These are phyloP conservation scores for Mungos mungo DNA, from an alignment of 2,113 vertebrate genomes.

Conservation along the genomic window DNA sequence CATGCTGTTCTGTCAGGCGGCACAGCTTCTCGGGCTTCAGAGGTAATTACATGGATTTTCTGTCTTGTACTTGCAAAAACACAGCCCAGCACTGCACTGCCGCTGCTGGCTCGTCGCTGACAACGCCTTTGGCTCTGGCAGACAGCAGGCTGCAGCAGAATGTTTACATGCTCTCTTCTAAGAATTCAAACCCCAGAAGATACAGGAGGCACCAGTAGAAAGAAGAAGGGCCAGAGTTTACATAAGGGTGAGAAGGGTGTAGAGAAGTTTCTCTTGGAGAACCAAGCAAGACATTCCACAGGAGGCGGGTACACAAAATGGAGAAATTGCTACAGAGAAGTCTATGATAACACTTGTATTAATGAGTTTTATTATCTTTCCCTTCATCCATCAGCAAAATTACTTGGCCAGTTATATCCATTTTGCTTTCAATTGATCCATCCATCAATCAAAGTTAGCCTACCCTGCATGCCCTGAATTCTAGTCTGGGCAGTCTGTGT, in stretches of 20 bases:
- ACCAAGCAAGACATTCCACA: neutral
- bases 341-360: neutral
- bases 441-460: constrained; percentile 36
- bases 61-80: constrained; percentile 99
- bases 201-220: constrained; percentile 56
- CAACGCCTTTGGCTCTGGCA: constrained; percentile 90
- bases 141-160: constrained; percentile 85
- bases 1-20: constrained; percentile 94
- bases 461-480: neutral
- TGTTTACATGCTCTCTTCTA: constrained; percentile 85
- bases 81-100: constrained; percentile 94
- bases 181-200: constrained; percentile 80
- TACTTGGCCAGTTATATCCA: neutral
- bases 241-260: neutral
- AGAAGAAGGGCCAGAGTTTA: neutral
- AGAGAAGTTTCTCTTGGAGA: constrained; percentile 34
- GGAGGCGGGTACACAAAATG: neutral
- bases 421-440: constrained; percentile 33
- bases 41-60: constrained; percentile 99
- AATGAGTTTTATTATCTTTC: constrained; percentile 46
- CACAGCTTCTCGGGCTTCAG: constrained; percentile 96
- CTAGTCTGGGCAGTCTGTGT: neutral
- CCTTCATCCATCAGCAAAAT: constrained; percentile 33
- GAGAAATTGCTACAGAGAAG: neutral
- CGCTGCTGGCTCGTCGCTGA: constrained; percentile 91